phyloP scores from a whole-genome alignment of 2,888 invertebrate species.

The Pteria penguin region DNA sequence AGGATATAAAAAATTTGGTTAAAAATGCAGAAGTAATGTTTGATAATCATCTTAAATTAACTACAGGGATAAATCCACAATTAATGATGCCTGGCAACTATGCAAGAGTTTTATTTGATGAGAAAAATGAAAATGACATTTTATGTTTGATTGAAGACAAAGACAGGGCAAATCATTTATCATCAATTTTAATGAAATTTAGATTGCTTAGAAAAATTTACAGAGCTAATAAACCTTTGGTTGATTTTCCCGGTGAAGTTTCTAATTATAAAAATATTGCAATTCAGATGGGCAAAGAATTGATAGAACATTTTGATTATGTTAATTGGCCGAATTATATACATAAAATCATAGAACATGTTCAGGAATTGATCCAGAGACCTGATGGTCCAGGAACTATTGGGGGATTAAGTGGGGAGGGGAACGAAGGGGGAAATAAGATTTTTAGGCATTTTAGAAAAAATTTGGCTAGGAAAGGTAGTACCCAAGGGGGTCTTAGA shows the following conservation, averaged over 20 bases:
- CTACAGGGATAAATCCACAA: conserved; percentile 11
- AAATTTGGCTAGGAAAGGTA: conserved; percentile 12
- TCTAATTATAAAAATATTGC: background rate
- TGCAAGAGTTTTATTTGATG: conserved; percentile 6
- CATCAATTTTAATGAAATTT: background rate
- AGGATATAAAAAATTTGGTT: background rate
- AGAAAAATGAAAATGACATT: background rate
- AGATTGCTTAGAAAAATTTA: background rate
- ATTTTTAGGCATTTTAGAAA: conserved; percentile 13
- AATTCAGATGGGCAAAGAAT: background rate
- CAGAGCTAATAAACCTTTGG: background rate
- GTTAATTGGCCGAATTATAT: no score
- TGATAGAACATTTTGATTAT: conserved; percentile 1
- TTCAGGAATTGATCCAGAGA: background rate
- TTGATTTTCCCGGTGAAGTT: background rate
- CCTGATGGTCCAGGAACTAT: conserved; percentile 5
- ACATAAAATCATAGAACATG: no score
- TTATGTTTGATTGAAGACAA: background rate
- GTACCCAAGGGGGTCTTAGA: conserved; percentile 5
- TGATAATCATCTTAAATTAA: background rate
- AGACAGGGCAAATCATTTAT: background rate
- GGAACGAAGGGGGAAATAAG: conserved; percentile 22
- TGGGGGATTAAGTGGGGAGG: conserved; percentile 7
- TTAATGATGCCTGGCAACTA: conserved; percentile 20
- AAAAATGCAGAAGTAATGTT: background rate